phyloP scores from a whole-genome alignment of 35 echinoderm and acorn worm genomes.

The Strongylocentrotus purpuratus region DNA sequence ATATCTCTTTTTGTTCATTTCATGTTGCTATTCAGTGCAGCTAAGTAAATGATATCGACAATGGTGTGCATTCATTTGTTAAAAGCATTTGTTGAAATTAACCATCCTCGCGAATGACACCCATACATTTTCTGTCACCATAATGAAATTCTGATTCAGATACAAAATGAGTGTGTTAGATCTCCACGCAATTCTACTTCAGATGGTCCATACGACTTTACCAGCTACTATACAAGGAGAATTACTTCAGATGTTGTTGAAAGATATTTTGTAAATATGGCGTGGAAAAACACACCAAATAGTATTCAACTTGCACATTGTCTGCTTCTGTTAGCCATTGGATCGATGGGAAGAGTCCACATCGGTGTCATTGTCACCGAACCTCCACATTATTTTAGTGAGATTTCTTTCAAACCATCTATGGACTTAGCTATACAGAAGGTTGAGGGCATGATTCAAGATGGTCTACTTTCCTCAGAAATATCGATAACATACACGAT shows the following conservation, averaged over 20 bases:
- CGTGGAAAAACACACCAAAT: not conserved
- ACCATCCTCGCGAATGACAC: too few species aligned
- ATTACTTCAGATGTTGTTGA: not conserved
- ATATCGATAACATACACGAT: constrained; percentile 21
- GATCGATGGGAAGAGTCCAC: not conserved
- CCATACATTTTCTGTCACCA: too few species aligned
- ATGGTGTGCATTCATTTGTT: not conserved
- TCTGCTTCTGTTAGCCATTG: not conserved
- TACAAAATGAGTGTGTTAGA: not conserved
- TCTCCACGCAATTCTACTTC: not conserved
- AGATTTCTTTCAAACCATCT: not conserved
- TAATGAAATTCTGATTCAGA: not conserved
- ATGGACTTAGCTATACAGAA: not conserved
- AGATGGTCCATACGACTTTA: not conserved
- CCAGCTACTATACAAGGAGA: not conserved
- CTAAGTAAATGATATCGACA: not conserved
- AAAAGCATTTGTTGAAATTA: not conserved
- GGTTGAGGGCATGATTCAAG: not conserved
- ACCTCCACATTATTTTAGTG: not conserved
- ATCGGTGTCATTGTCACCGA: constrained; percentile 22
- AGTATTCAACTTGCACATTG: not conserved
- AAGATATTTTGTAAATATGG: not conserved
- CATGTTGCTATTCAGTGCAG: not conserved
- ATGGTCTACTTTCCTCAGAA: not conserved
- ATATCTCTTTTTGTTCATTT: not conserved